Conservation (phyloP, 2,113 vertebrate species). For the Herpetotheres cachinnans region DNA sequence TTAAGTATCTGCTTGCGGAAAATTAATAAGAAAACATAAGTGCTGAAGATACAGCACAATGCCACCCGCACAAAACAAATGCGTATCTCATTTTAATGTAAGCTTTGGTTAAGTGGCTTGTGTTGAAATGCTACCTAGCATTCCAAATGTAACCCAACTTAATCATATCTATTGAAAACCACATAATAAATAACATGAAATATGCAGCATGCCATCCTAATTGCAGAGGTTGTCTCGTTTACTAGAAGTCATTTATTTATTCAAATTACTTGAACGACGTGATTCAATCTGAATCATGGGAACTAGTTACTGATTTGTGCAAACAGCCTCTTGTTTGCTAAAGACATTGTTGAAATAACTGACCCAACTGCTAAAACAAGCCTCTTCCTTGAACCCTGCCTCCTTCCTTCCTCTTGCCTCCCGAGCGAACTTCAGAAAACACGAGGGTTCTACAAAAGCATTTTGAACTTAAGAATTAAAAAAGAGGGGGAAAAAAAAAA, state of each 20-base stretch:
- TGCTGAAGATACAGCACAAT: neutral
- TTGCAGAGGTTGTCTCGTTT: conserved; percentile 18
- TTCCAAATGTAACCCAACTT: conserved; percentile 15
- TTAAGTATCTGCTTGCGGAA: neutral
- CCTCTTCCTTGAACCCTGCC: conserved; percentile 10
- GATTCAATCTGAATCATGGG: conserved; percentile 43
- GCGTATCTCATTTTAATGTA: neutral
- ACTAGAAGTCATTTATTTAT: conserved; percentile 28
- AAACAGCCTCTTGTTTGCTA: conserved; percentile 25
- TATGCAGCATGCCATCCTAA: conserved; percentile 1
- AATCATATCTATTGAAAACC: conserved; percentile 18
- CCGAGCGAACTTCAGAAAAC: neutral
- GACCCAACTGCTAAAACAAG: conserved; percentile 44
- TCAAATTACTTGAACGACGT: conserved; percentile 26
- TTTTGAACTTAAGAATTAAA: neutral
- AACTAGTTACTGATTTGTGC: conserved; percentile 20
- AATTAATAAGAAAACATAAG: neutral
- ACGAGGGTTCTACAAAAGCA: neutral
- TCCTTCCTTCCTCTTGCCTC: neutral
- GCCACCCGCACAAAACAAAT: neutral
- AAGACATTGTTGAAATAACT: conserved; percentile 52
- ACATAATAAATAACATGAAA: conserved; percentile 19
- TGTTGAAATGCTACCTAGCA: conserved; percentile 22
- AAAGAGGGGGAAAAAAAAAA: neutral
- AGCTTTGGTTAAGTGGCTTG: conserved; percentile 5